Conservation (phyloP, 2,113 vertebrate genomes). For the Tragulus kanchil region DNA sequence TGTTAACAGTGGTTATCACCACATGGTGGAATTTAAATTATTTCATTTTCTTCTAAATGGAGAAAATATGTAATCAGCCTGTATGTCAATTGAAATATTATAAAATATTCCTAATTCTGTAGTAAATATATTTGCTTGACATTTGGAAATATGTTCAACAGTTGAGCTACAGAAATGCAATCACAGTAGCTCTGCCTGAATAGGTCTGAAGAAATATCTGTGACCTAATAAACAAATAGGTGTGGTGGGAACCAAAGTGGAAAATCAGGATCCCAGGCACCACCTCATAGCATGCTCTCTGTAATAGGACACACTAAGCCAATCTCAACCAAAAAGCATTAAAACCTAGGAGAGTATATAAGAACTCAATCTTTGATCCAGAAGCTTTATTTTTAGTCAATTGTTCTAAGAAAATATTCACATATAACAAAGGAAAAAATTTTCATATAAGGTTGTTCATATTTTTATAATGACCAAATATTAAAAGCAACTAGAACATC, state of each 20-base stretch:
- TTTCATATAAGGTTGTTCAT: neutral
- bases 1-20: neutral
- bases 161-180: slow-evolving; percentile 24
- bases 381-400: neutral
- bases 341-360: neutral
- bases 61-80: neutral
- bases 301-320: neutral
- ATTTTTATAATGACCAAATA: neutral
- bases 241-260: slow-evolving; percentile 81
- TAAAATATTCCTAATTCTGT: neutral
- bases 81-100: neutral
- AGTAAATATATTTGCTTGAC: neutral
- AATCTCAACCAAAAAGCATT: slow-evolving; percentile 10
- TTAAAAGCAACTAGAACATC: neutral
- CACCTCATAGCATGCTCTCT: slow-evolving; percentile 9
- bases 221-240: slow-evolving; percentile 81
- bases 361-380: neutral
- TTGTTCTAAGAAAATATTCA: neutral
- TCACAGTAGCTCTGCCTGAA: neutral
- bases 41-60: neutral
- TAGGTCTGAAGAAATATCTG: slow-evolving; percentile 56
- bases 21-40: neutral
- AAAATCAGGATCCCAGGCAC: slow-evolving; percentile 77
- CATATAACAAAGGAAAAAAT: neutral
- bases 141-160: neutral